These are phyloP conservation scores for Beroe forskalii DNA, from an alignment of 37 sponge, comb jelly and placozoan species.

Conservation along the genomic window DNA sequence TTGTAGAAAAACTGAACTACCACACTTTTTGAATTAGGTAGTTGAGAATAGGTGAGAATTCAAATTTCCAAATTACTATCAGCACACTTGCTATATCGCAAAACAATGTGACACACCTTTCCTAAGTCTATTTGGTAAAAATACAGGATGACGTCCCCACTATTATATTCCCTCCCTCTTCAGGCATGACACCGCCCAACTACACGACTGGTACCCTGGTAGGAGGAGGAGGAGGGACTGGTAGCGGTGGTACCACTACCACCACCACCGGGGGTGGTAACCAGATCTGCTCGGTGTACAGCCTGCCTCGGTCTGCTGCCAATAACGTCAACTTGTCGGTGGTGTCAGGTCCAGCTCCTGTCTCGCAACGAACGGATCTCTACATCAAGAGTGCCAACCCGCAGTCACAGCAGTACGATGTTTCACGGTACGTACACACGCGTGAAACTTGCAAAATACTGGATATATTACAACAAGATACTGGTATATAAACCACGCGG, in stretches of 20 bases:
- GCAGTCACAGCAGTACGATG: conserved; percentile 33
- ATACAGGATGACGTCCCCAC: no score
- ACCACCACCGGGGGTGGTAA: neutral
- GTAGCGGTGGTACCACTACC: neutral
- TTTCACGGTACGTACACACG: neutral
- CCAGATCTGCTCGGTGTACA: conserved; percentile 49
- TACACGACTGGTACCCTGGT: neutral
- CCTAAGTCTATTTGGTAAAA: no score
- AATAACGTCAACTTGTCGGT: conserved; percentile 53
- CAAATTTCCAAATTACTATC: no score
- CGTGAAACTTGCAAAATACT: neutral
- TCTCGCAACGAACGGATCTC: conserved; percentile 40
- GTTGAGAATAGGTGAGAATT: no score
- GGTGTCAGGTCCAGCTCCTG: conserved; percentile 59
- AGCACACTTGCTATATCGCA: no score
- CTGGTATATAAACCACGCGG: no score
- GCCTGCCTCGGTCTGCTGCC: conserved; percentile 8
- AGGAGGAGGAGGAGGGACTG: neutral
- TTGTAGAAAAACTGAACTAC: no score
- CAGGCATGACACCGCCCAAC: conserved; percentile 57
- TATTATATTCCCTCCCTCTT: no score
- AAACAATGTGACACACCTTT: no score
- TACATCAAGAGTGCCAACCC: conserved; percentile 16
- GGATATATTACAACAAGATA: no score
- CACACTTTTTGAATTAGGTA: no score